Conservation (phyloP, 2,888 invertebrate species). For the Saturnia pavonia region DNA sequence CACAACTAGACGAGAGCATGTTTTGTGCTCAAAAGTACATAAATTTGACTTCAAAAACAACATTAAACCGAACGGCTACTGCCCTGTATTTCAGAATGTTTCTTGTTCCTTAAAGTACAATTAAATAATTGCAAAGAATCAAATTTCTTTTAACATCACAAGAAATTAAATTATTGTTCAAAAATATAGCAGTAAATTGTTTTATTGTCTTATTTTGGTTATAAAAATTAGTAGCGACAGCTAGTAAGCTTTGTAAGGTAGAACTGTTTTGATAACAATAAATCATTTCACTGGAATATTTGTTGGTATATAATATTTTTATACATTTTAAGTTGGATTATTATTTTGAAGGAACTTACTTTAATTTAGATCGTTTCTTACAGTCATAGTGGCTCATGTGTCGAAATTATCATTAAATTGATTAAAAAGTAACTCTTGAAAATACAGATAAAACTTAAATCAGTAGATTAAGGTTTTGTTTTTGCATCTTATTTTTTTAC, state of each 20-base stretch:
- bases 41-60: too few species aligned
- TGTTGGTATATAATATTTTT: neutral
- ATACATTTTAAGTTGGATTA: neutral
- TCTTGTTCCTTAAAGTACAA: neutral
- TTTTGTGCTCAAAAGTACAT: too few species aligned
- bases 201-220: conserved; percentile 2
- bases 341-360: neutral
- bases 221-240: neutral
- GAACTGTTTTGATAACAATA: conserved; percentile 3
- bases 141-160: neutral
- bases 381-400: neutral
- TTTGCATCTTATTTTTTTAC: too few species aligned
- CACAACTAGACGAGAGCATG: neutral
- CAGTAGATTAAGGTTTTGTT: too few species aligned
- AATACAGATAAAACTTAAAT: too few species aligned
- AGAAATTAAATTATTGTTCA: neutral
- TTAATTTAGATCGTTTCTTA: neutral
- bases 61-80: too few species aligned
- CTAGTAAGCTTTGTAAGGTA: neutral
- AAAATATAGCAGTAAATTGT: conserved; percentile 25
- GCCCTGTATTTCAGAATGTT: neutral
- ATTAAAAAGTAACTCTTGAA: too few species aligned
- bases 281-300: conserved; percentile 11
- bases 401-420: too few species aligned
- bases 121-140: neutral